Base-by-base conservation (phyloP, 2,888 invertebrate species). In the Tryphoninae sp. region DNA sequence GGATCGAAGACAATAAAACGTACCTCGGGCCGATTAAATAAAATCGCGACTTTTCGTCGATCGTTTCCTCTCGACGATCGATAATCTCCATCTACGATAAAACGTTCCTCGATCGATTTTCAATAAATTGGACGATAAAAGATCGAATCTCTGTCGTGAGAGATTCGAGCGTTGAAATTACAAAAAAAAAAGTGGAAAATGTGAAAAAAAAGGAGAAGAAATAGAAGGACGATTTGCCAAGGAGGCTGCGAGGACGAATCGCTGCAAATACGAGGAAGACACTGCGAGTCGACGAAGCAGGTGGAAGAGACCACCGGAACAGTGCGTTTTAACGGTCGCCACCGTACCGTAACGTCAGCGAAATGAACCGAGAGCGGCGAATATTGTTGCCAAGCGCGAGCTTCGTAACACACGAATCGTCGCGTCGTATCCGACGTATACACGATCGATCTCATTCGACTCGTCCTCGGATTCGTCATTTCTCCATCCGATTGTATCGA, bases 271-370 rank as follows among this genome's bases (percentile, higher is more conserved):
- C 33, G 49, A 53, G 23, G 23, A 45, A 58, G 33, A 74, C n/a
- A 19, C 40, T 23, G n/a, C 55, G 64, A 75, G 51, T 3, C 2
- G 40, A 51, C n/a, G 45, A 73, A 53, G 72, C 72, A 79, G 72
- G 68, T 62, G 81, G 68, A 78, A 73, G 16, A 67, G 22, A 23
- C 23, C 72, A 59, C 81, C 53, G 69, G 78, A 81, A 77, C 26
- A 71, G 69, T 77, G 62, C 40, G 69, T 69, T 77, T 77, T 77
- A 77, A 69, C 77, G 77, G 62, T 77, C 77, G 77, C 19, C 77
- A 55, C 45, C 45, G 49, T 62, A 74, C 69, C 81, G 78, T 49
- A 81, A 81, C 81, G 51, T 23, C 59, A 55, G 81, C 45, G 68
- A 71, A 78, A 78, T 74, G 72, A 64, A 26, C 45, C 59, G 53